Base-by-base conservation (phyloP, 2,113 vertebrate species). In the Quiscalus mexicanus region DNA sequence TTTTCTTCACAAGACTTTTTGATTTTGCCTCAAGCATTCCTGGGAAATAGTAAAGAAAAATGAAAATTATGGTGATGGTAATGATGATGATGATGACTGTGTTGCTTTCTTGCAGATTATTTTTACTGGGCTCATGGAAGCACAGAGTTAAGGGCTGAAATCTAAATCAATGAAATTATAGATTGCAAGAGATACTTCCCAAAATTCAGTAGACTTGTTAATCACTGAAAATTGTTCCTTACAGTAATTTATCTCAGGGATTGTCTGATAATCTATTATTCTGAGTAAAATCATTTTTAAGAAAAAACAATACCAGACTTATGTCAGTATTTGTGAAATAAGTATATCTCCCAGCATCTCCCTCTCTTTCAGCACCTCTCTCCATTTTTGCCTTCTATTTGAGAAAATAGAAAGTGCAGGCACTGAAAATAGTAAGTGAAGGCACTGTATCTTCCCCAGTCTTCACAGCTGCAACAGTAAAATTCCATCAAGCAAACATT, bases 71-170 rank as follows among this genome's bases (percentile, higher is more conserved):
- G 30, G 4, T 62, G 13, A 58, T 68, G 27, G 47, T 33, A 27
- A 10, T 55, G 14, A 27, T 4, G 6, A 55, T 41, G 23, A 7
- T 47, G 15, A 45, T 3, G 7, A 65, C 39, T 85, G 16, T 81
- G 69, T 94, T 64, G 12, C 42, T 95, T 96, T 96, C 63, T 52
- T 89, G 70, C 22, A 62, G 30, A 79, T 83, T 0, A 5, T 68
- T 95, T 95, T 90, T 94, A 49, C 56, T 67, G 87, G 12, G 55
- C 59, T 88, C 25, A 31, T 58, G 60, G 80, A 93, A 89, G 85
- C 69, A 76, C 3, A 56, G 45, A 84, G 27, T 74, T 74, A 33
- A 39, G 33, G 33, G 70, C 25, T 96, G 67, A 95, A 97, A 96
- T 83, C 37, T 76, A 49, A 71, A 75, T 60, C 42, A 6, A 41